A percentile compares a stretch with the other conserved stretches of the same genome.
Conservation (phyloP, 2,888 invertebrate species). For the Mesoligia furuncula region DNA sequence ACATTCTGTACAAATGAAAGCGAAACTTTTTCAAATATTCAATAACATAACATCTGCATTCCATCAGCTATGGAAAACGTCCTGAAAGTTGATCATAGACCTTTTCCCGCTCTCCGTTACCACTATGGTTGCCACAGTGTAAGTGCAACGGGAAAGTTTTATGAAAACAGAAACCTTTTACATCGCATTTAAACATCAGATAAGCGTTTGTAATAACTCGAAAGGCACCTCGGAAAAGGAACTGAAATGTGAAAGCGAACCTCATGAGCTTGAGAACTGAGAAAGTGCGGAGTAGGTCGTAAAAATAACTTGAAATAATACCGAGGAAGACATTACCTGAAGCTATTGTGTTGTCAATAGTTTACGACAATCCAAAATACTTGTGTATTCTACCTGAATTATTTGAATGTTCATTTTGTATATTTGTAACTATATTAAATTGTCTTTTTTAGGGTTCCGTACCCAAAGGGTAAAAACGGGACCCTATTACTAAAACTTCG, state of each 20-base stretch:
- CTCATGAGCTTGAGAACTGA: constrained; percentile 46
- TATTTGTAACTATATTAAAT: no score
- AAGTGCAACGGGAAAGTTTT: constrained; percentile 21
- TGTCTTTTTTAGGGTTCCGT: no score
- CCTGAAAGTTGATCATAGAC: no score
- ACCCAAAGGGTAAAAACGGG: no score
- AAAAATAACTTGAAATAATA: constrained; percentile 31
- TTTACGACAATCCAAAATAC: background rate
- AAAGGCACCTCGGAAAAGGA: constrained; percentile 32
- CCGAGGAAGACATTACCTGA: constrained; percentile 21
- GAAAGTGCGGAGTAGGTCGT: constrained; percentile 42
- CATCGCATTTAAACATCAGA: constrained; percentile 38
- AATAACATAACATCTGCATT: background rate
- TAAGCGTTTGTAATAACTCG: constrained; percentile 32
- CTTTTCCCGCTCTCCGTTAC: background rate
- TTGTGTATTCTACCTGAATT: background rate
- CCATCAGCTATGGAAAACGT: no score
- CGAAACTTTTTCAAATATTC: background rate
- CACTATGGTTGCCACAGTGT: background rate
- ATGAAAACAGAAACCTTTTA: constrained; percentile 29
- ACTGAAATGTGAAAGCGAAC: constrained; percentile 60
- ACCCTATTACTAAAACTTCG: no score
- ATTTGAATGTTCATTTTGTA: background rate
- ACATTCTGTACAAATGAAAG: background rate
- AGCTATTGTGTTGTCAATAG: constrained; percentile 13